phyloP scores from a whole-genome alignment of 2,888 invertebrate species.

The Ptychoptera albimana region DNA sequence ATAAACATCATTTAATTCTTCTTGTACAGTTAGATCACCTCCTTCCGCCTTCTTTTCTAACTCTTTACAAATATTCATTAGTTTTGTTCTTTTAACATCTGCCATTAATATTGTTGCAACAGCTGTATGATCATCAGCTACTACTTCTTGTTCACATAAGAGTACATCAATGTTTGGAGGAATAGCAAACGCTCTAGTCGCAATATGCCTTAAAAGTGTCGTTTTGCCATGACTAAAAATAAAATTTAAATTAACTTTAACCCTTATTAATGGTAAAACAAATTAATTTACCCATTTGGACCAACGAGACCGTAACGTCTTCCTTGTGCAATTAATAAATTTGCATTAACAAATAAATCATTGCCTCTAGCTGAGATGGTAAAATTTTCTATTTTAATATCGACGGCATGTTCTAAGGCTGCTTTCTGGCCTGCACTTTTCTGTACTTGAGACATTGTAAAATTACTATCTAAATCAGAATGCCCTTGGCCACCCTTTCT shows the following conservation, averaged over 20 bases:
- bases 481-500: slow-evolving; percentile 81
- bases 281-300: slow-evolving; percentile 66
- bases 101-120: slow-evolving; percentile 87
- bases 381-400: slow-evolving; percentile 97
- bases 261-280: not conserved
- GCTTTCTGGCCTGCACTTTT: slow-evolving; percentile 59
- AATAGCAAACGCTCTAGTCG: slow-evolving; percentile 77
- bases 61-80: slow-evolving; percentile 69
- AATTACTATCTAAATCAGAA: slow-evolving; percentile 82
- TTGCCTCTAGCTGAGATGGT: slow-evolving; percentile 96
- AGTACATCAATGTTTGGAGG: slow-evolving; percentile 91
- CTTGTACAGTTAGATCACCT: slow-evolving; percentile 58
- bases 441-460: slow-evolving; percentile 78
- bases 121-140: slow-evolving; percentile 85
- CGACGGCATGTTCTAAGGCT: slow-evolving; percentile 81
- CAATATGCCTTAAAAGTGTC: slow-evolving; percentile 84
- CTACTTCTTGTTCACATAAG: slow-evolving; percentile 96
- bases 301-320: slow-evolving; percentile 95
- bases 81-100: slow-evolving; percentile 70
- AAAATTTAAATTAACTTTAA: slow-evolving; percentile 1
- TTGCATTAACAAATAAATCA: slow-evolving; percentile 92
- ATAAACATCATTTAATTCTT: slow-evolving; percentile 77
- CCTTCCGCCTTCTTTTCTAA: slow-evolving; percentile 58
- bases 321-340: slow-evolving; percentile 79
- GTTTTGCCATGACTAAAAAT: slow-evolving; percentile 84